Percentiles rank a stretch among this genome's conserved stretches.
Evolutionary conservation across 2,113 vertebrate species (phyloP).

Genomic region (Circaetus cinerascens): DNA sequence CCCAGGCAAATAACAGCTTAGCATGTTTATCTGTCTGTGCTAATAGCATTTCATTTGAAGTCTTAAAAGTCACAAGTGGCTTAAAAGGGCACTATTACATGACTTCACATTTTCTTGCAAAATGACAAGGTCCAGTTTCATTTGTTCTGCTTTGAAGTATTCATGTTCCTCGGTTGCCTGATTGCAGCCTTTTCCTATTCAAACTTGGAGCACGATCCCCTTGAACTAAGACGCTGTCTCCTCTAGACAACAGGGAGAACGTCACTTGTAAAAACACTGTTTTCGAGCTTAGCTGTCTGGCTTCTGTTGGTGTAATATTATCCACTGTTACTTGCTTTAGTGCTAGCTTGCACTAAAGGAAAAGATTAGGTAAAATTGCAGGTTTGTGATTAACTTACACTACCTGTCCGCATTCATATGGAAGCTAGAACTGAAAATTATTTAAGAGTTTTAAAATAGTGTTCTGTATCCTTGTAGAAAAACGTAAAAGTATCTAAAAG

Average conservation of each 20-base stretch:
- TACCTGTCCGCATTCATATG: not conserved
- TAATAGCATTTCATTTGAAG: constrained; percentile 76
- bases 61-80: constrained; percentile 74
- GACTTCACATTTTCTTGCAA: constrained; percentile 61
- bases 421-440: not conserved
- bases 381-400: not conserved
- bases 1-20: constrained; percentile 64
- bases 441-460: not conserved
- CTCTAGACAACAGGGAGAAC: not conserved
- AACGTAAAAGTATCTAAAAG: not conserved
- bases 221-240: constrained; percentile 39
- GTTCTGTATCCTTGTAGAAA: not conserved
- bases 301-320: not conserved
- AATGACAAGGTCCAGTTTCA: constrained; percentile 65
- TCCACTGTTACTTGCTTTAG: not conserved
- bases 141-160: constrained; percentile 69
- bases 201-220: constrained; percentile 23
- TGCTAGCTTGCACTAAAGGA: not conserved
- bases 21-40: constrained; percentile 73
- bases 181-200: constrained; percentile 2
- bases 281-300: not conserved
- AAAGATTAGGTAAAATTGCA: not conserved
- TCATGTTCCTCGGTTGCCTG: constrained; percentile 25
- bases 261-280: not conserved
- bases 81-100: constrained; percentile 72